Percentiles rank a stretch among this genome's conserved stretches.
These are phyloP conservation scores for Cosmia trapezina DNA, from an alignment of 2,888 invertebrate genomes.

Conservation along the genomic window DNA sequence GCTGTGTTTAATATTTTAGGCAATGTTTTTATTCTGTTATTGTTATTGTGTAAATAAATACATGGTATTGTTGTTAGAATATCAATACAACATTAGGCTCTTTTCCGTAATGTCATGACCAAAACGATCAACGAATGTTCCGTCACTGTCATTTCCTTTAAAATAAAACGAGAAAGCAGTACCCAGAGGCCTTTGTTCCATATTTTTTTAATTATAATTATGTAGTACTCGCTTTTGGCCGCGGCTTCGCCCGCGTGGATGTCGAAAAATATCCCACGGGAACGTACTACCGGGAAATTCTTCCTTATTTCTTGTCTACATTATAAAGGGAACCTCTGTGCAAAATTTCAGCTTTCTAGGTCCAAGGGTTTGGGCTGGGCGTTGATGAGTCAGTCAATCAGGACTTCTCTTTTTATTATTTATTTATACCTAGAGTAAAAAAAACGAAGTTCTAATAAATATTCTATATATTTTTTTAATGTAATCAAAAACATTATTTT, in stretches of 20 bases:
- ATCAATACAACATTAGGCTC: background rate
- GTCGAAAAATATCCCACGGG: too few relatives aligned
- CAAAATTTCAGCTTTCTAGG: too few relatives aligned
- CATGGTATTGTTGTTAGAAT: background rate
- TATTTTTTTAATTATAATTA: background rate
- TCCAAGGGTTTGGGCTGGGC: too few relatives aligned
- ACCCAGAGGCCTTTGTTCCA: background rate
- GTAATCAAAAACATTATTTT: background rate
- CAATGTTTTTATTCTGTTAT: conserved; percentile 8
- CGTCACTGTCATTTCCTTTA: background rate
- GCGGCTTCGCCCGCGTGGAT: too few relatives aligned
- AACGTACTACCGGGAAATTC: too few relatives aligned
- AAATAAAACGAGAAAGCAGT: conserved; percentile 3
- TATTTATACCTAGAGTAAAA: too few relatives aligned
- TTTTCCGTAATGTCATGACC: background rate
- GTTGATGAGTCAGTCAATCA: too few relatives aligned
- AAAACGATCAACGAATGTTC: background rate
- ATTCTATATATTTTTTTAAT: background rate
- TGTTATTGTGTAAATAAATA: background rate
- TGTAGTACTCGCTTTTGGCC: too few relatives aligned
- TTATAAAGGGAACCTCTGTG: too few relatives aligned
- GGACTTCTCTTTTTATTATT: too few relatives aligned
- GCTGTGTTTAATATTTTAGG: background rate
- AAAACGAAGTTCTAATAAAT: too few relatives aligned
- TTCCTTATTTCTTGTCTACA: too few relatives aligned